A percentile compares a stretch with the other conserved stretches of the same genome.
These are phyloP conservation scores for Tenebrio molitor DNA, from an alignment of 1,140 invertebrate species.

Conservation along the genomic window DNA sequence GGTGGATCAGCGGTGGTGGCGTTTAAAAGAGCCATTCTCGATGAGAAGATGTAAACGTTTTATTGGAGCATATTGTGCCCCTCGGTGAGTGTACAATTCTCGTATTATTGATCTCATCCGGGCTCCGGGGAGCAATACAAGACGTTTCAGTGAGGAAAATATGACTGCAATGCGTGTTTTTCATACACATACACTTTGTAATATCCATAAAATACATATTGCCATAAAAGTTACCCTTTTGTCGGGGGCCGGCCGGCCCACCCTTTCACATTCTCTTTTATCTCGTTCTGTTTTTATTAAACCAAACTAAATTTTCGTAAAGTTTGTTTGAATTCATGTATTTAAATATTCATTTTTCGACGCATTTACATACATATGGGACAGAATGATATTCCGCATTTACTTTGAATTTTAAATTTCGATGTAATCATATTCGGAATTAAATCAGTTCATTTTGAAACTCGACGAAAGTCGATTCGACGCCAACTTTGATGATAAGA, in stretches of 20 bases:
- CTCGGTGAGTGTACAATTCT: conserved; percentile 53
- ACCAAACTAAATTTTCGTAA: conserved; percentile 60
- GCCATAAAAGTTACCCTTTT: conserved; percentile 57
- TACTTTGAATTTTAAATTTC: conserved; percentile 67
- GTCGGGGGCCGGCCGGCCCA: conserved; percentile 28
- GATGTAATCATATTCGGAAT: conserved; percentile 67
- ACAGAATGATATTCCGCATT: conserved; percentile 64
- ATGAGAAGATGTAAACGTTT: conserved; percentile 51
- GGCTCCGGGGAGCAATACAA: conserved; percentile 54
- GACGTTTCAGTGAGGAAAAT: conserved; percentile 58
- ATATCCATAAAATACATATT: conserved; percentile 61
- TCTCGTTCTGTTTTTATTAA: conserved; percentile 61
- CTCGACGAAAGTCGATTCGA: conserved; percentile 61
- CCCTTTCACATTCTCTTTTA: conserved; percentile 50
- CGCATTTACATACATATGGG: conserved; percentile 67
- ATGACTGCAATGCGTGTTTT: conserved; percentile 59
- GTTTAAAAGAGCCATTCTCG: conserved; percentile 3
- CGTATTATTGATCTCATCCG: conserved; percentile 52
- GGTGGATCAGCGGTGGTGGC: no score
- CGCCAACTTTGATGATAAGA: conserved; percentile 64
- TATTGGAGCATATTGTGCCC: conserved; percentile 52
- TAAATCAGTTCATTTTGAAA: conserved; percentile 67
- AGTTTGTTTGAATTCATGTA: conserved; percentile 62
- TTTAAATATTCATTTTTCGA: conserved; percentile 66
- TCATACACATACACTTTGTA: conserved; percentile 58